Conservation (phyloP, 2,888 invertebrate genomes). For the Petrophora chlorosata region DNA sequence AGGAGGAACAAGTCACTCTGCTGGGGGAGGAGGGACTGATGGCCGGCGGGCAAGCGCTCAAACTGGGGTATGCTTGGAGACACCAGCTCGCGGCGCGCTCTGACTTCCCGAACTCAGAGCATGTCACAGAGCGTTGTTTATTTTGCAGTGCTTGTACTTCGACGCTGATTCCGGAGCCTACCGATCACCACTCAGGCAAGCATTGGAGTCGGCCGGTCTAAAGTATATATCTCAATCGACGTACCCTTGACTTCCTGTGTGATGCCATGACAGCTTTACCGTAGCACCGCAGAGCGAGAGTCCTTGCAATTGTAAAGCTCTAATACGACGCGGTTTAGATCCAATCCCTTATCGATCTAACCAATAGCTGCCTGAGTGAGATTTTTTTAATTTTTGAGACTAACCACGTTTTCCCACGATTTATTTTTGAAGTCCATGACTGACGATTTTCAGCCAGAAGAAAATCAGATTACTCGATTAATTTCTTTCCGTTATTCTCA, state of each 20-base stretch:
- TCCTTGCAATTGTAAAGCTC: constrained; percentile 40
- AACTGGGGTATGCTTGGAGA: constrained; percentile 94
- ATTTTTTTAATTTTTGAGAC: constrained; percentile 64
- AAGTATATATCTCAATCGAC: constrained; percentile 79
- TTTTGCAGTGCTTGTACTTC: constrained; percentile 91
- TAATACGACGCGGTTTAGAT: constrained; percentile 49
- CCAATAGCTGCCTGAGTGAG: constrained; percentile 84
- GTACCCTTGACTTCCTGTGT: constrained; percentile 79
- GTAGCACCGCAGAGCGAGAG: constrained; percentile 48
- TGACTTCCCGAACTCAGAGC: constrained; percentile 77
- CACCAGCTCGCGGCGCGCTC: constrained; percentile 63
- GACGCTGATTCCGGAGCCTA: constrained; percentile 88
- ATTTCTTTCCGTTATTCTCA: constrained; percentile 56
- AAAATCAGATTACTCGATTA: constrained; percentile 40
- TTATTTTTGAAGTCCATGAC: constrained; percentile 83
- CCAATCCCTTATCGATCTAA: constrained; percentile 61
- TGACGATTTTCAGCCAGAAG: constrained; percentile 45
- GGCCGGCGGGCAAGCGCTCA: constrained; percentile 98
- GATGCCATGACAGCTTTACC: constrained; percentile 80
- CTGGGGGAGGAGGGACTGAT: constrained; percentile 98
- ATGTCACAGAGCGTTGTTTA: constrained; percentile 81
- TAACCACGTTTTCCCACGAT: constrained; percentile 70
- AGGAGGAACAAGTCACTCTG: constrained; percentile 97
- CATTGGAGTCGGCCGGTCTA: constrained; percentile 84
- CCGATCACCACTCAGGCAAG: constrained; percentile 91